Evolutionary conservation across 2,888 invertebrate species (phyloP).

Genomic region (Desoria tigrina): DNA sequence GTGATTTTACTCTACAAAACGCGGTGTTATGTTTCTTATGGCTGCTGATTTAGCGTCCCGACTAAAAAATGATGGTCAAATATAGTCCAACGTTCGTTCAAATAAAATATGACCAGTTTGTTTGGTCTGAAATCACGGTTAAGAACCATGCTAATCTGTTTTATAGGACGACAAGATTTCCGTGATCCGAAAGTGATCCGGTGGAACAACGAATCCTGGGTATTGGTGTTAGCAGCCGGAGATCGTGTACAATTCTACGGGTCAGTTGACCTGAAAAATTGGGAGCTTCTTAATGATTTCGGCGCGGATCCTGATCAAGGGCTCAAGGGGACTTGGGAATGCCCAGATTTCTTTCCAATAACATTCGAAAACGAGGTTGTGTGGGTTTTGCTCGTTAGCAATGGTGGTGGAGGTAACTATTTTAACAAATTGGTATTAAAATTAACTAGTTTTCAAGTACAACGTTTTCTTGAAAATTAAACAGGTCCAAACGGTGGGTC

Average conservation of each 20-base stretch:
- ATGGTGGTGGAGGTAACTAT: constrained; percentile 35
- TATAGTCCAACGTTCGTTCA: too few relatives aligned
- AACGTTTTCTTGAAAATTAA: too few relatives aligned
- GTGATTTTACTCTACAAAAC: too few relatives aligned
- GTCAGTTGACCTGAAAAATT: constrained; percentile 35
- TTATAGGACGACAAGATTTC: constrained; percentile 35
- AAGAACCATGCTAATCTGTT: too few relatives aligned
- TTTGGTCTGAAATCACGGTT: too few relatives aligned
- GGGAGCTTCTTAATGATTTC: constrained; percentile 42
- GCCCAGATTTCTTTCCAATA: constrained; percentile 45
- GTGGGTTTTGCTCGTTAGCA: constrained; percentile 48
- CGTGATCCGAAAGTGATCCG: constrained; percentile 47
- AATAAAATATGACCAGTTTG: too few relatives aligned
- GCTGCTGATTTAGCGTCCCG: too few relatives aligned
- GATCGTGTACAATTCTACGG: constrained; percentile 40
- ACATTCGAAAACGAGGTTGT: constrained; percentile 13
- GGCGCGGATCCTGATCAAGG: constrained; percentile 40
- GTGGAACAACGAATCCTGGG: constrained; percentile 30
- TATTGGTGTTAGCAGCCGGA: constrained; percentile 41
- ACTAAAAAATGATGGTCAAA: too few relatives aligned
- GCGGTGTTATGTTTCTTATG: too few relatives aligned
- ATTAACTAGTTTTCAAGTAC: not conserved
- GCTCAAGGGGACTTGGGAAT: constrained; percentile 47
- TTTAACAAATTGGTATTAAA: constrained; percentile 4
- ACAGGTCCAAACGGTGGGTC: constrained; percentile 49